Percentiles rank a stretch among this genome's conserved stretches.
Evolutionary conservation across 1,140 invertebrate species (phyloP).

Genomic region (Gonioctena quinquepunctata): DNA sequence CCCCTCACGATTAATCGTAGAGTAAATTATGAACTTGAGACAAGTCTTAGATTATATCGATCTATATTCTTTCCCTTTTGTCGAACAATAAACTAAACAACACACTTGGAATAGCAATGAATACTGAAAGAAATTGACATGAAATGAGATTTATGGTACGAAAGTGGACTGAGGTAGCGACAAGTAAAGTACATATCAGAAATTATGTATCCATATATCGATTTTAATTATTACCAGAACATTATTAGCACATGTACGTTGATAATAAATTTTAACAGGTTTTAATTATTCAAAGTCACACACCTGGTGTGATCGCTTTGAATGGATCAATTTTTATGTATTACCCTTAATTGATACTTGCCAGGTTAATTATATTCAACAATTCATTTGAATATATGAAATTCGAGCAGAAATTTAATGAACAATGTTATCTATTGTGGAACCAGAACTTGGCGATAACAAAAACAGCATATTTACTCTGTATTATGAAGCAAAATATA

Average conservation of each 20-base stretch:
- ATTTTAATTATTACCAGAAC: neutral
- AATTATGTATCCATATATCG: too few species aligned
- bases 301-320: neutral
- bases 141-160: too few species aligned
- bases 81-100: too few species aligned
- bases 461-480: neutral
- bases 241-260: neutral
- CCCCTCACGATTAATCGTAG: too few species aligned
- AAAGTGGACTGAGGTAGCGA: too few species aligned
- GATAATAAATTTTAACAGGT: neutral
- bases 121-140: too few species aligned
- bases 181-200: too few species aligned
- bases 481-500: neutral
- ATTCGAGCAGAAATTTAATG: neutral
- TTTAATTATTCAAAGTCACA: neutral
- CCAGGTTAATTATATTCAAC: neutral
- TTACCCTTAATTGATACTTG: neutral
- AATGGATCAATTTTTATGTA: neutral
- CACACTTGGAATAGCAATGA: too few species aligned
- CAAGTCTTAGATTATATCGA: too few species aligned
- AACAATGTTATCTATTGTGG: neutral
- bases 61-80: too few species aligned
- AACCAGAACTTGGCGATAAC: neutral
- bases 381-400: too few species aligned
- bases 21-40: too few species aligned